Evolutionary conservation across 2,113 vertebrate genomes (phyloP).

Genomic region (Setophaga kirtlandii): DNA sequence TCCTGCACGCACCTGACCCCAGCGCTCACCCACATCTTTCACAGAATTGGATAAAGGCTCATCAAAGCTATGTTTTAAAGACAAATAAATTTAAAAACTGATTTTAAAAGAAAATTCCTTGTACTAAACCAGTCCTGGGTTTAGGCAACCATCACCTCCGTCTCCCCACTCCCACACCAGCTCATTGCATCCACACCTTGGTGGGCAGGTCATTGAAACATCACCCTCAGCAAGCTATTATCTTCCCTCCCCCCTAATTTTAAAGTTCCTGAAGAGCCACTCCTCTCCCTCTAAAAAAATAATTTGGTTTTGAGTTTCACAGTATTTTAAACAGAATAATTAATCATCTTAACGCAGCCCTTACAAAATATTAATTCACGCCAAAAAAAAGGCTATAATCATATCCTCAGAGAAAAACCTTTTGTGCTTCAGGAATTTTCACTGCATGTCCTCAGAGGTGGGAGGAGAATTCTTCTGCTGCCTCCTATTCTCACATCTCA

Average conservation of each 20-base stretch:
- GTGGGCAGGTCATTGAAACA: constrained; percentile 29
- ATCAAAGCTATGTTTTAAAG: not conserved
- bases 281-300: not conserved
- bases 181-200: not conserved
- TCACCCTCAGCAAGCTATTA: not conserved
- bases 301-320: not conserved
- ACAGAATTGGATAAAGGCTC: not conserved
- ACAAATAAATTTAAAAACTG: not conserved
- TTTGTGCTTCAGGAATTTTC: constrained; percentile 60
- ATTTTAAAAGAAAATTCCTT: not conserved
- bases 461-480: constrained; percentile 38
- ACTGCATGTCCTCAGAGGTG: not conserved
- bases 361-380: constrained; percentile 42
- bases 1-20: not conserved
- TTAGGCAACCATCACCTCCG: not conserved
- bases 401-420: constrained; percentile 36
- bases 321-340: constrained; percentile 48
- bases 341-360: constrained; percentile 28
- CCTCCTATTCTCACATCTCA: constrained; percentile 21
- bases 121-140: not conserved
- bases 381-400: constrained; percentile 34
- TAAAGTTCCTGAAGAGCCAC: constrained; percentile 50
- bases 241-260: not conserved
- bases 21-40: not conserved
- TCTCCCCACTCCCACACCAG: not conserved